Conservation (phyloP, 2,113 vertebrate species). For the Carassius carassius region DNA sequence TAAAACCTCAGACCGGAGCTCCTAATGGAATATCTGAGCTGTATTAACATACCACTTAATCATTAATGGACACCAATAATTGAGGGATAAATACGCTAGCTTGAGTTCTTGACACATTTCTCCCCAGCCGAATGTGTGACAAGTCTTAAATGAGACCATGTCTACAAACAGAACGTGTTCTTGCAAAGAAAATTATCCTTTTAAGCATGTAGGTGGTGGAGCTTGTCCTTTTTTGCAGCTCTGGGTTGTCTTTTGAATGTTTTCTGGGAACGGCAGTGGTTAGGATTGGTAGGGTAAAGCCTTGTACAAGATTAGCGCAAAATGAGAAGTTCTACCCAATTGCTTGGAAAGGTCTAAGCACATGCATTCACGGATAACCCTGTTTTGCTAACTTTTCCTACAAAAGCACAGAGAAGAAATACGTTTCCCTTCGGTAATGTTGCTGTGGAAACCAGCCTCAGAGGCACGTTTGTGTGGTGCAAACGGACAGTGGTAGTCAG, state of each 20-base stretch:
- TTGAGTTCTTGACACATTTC: conserved; percentile 54
- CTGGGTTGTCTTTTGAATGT: neutral
- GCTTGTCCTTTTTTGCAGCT: neutral
- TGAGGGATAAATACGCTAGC: conserved; percentile 65
- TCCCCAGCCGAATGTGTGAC: neutral
- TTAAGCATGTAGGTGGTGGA: neutral
- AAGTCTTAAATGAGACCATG: conserved; percentile 20
- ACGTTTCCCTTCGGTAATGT: conserved; percentile 70
- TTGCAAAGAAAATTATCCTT: neutral
- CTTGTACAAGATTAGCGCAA: neutral
- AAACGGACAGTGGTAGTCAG: conserved; percentile 62
- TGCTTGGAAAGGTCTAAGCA: conserved; percentile 55
- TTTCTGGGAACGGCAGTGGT: neutral
- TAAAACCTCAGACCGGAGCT: conserved; percentile 3
- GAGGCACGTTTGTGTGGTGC: conserved; percentile 69
- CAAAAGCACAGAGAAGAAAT: conserved; percentile 53
- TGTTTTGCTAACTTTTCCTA: conserved; percentile 8
- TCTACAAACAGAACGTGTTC: neutral
- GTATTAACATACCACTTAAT: conserved; percentile 77
- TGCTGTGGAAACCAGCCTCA: conserved; percentile 75
- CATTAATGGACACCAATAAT: conserved; percentile 72
- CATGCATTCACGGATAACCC: conserved; percentile 16
- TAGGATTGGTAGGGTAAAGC: neutral
- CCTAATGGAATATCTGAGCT: conserved; percentile 80
- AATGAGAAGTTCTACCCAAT: neutral